phyloP scores from a whole-genome alignment of 1,140 invertebrate genomes.

The Anoplolepis gracilipes region DNA sequence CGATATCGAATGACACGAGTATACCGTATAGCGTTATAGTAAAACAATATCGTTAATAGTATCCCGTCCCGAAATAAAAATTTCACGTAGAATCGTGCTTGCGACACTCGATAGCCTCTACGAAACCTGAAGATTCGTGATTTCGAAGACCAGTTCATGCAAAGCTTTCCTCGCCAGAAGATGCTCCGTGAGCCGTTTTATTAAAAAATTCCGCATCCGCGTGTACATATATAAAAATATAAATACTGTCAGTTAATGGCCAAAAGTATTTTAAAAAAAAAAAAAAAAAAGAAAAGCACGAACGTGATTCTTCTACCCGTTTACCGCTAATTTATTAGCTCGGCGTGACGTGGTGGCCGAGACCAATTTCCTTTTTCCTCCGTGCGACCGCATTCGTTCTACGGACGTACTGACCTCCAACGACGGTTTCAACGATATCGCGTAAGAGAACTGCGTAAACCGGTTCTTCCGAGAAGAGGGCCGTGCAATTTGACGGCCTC shows the following conservation, averaged over 20 bases:
- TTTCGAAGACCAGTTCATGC: slow-evolving; percentile 61
- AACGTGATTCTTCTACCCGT: background rate
- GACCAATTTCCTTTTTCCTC: background rate
- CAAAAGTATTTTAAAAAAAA: slow-evolving; percentile 21
- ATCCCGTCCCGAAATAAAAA: slow-evolving; percentile 13
- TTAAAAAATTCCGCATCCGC: background rate
- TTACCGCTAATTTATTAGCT: slow-evolving; percentile 15
- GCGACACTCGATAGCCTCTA: slow-evolving; percentile 73
- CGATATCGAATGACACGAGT: slow-evolving; percentile 20
- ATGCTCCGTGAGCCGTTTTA: background rate
- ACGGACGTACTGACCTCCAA: background rate
- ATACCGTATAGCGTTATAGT: slow-evolving; percentile 37
- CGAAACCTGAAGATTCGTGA: slow-evolving; percentile 60
- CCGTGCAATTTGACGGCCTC: background rate
- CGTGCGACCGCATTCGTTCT: background rate
- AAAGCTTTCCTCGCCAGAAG: slow-evolving; percentile 3
- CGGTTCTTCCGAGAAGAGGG: slow-evolving; percentile 25
- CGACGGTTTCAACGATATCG: slow-evolving; percentile 37
- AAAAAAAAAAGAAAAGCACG: background rate
- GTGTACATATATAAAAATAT: slow-evolving; percentile 14
- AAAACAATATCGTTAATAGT: slow-evolving; percentile 9
- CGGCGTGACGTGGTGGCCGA: background rate
- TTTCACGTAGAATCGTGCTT: slow-evolving; percentile 59
- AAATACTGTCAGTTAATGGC: slow-evolving; percentile 39
- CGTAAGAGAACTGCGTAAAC: slow-evolving; percentile 41